These are phyloP conservation scores for Drosophila miranda DNA, from an alignment of 1,140 invertebrate genomes.

Conservation along the genomic window DNA sequence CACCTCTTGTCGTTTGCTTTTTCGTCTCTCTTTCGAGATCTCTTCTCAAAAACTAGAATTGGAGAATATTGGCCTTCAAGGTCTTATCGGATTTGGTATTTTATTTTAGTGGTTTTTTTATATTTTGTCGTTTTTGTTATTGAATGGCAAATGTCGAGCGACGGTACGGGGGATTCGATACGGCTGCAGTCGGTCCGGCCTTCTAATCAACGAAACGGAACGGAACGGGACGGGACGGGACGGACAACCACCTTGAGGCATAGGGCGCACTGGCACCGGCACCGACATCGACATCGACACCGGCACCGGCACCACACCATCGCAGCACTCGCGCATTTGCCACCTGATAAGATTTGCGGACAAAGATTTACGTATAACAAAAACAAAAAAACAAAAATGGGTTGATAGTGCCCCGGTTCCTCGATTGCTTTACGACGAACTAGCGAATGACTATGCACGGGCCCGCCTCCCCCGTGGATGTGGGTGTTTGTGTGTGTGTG, in stretches of 20 bases:
- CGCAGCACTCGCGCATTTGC: constrained; percentile 1
- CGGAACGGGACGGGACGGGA: neutral
- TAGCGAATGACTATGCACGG: constrained; percentile 14
- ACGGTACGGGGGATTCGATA: neutral
- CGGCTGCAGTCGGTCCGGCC: neutral
- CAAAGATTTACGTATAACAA: constrained; percentile 52
- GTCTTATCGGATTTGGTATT: constrained; percentile 22
- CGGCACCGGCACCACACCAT: neutral
- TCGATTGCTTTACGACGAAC: constrained; percentile 43
- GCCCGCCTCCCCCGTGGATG: neutral
- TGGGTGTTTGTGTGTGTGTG: neutral
- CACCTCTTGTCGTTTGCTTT: constrained; percentile 18
- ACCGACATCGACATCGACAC: neutral
- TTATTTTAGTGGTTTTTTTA: constrained; percentile 1
- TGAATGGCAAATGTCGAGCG: constrained; percentile 36
- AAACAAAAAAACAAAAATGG: neutral
- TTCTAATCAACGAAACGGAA: neutral
- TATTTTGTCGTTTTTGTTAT: constrained; percentile 24
- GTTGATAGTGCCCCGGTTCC: constrained; percentile 30
- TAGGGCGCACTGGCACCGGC: neutral
- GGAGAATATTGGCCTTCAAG: constrained; percentile 24
- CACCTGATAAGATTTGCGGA: constrained; percentile 47
- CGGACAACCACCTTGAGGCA: neutral
- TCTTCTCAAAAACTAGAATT: constrained; percentile 30
- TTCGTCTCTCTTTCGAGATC: neutral